Evolutionary conservation across 2,113 vertebrate genomes (phyloP).

Genomic region (Stictonetta naevosa): DNA sequence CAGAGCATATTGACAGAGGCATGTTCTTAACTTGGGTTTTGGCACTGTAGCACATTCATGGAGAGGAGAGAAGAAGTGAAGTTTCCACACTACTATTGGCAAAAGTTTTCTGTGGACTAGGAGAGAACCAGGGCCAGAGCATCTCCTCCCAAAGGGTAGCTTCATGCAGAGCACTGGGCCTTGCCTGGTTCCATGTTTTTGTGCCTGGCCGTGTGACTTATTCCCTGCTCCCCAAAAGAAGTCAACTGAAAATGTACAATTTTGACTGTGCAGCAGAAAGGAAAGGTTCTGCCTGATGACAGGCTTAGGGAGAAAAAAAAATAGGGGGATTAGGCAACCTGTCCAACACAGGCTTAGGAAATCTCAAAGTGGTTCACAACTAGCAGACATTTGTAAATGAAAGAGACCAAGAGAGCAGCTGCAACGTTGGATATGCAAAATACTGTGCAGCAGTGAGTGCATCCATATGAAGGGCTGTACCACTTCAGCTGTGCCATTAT

Average conservation of each 20-base stretch:
- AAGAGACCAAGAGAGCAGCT: neutral
- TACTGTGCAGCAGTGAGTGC: neutral
- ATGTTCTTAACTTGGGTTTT: conserved; percentile 17
- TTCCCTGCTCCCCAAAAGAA: neutral
- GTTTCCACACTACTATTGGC: conserved; percentile 2
- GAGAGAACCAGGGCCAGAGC: neutral
- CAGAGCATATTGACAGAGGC: neutral
- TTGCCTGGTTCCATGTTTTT: neutral
- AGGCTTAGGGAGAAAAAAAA: neutral
- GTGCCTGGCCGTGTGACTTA: neutral
- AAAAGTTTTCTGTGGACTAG: neutral
- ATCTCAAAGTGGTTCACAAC: neutral
- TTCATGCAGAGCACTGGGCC: neutral
- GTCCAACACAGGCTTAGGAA: neutral
- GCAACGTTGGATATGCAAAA: neutral
- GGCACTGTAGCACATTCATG: neutral
- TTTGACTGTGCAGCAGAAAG: neutral
- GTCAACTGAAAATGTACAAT: neutral
- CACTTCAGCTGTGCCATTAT: neutral
- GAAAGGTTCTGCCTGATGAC: neutral
- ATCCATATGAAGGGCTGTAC: neutral
- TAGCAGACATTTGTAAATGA: neutral
- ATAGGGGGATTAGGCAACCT: neutral
- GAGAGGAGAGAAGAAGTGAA: neutral
- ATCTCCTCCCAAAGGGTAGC: neutral